phyloP scores from a whole-genome alignment of 2,113 vertebrate genomes.

The Gobiocypris rarus region DNA sequence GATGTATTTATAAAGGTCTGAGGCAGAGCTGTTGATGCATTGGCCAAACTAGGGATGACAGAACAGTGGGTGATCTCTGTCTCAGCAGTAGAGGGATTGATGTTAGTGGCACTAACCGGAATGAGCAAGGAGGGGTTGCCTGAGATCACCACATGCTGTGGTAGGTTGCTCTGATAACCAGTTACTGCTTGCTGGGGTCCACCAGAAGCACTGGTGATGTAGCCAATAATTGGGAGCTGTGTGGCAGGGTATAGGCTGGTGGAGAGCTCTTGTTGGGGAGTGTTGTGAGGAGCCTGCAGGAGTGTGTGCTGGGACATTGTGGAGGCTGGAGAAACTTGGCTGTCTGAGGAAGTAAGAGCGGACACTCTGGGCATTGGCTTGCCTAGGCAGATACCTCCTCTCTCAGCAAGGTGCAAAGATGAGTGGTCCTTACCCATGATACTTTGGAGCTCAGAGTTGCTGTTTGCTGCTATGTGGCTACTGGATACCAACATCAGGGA shows the following conservation, averaged over 20 bases:
- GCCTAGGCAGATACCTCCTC: conserved; percentile 84
- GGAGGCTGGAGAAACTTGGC: conserved; percentile 72
- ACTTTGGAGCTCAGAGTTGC: conserved; percentile 79
- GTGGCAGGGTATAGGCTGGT: conserved; percentile 88
- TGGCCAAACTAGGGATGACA: conserved; percentile 83
- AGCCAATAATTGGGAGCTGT: conserved; percentile 93
- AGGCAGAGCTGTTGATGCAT: conserved; percentile 87
- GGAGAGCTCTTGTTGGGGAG: conserved; percentile 84
- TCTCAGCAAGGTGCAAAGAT: conserved; percentile 84
- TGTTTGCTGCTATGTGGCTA: conserved; percentile 77
- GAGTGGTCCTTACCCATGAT: conserved; percentile 81
- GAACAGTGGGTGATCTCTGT: conserved; percentile 82
- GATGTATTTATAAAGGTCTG: conserved; percentile 83
- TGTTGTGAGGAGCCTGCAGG: conserved; percentile 88
- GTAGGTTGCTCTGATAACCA: conserved; percentile 87
- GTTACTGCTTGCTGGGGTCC: conserved; percentile 74
- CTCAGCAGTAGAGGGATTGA: conserved; percentile 72
- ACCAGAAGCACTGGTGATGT: conserved; percentile 78
- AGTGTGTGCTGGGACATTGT: conserved; percentile 85
- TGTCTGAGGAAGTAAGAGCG: conserved; percentile 80
- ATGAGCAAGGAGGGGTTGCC: conserved; percentile 94
- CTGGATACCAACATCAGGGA: conserved; percentile 93
- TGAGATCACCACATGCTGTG: conserved; percentile 94
- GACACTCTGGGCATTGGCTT: conserved; percentile 83
- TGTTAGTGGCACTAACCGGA: conserved; percentile 80